phyloP scores from a whole-genome alignment of 2,797 vertebrate species.

The Falco concolor region DNA sequence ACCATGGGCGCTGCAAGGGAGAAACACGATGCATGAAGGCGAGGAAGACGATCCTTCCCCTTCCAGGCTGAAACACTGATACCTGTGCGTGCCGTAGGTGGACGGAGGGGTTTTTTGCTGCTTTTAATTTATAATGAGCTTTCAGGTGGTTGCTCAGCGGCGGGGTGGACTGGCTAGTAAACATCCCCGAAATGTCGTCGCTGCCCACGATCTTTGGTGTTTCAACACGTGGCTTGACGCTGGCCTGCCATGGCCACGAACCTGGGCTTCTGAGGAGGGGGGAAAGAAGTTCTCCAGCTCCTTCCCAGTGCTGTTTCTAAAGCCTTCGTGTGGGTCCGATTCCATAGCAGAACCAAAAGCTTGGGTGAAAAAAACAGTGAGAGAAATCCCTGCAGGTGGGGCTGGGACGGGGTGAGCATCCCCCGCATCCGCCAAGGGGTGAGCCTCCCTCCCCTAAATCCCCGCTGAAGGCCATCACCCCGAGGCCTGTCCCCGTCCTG shows the following conservation, averaged over 20 bases:
- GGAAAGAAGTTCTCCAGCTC: background rate
- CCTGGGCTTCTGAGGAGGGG: background rate
- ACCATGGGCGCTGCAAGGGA: background rate
- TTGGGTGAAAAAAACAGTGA: background rate
- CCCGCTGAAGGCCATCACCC: accelerated
- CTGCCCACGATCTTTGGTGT: background rate
- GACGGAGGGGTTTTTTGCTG: background rate
- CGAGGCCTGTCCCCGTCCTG: accelerated
- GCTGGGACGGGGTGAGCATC: background rate
- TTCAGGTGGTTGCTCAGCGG: background rate
- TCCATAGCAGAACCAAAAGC: background rate
- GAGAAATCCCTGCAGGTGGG: background rate
- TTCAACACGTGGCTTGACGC: background rate
- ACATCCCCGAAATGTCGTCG: background rate
- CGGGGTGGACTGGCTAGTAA: background rate
- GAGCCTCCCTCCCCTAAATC: background rate
- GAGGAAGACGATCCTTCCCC: background rate
- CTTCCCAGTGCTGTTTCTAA: background rate
- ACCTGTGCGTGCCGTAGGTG: background rate
- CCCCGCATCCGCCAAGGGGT: background rate
- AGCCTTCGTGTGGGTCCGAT: background rate
- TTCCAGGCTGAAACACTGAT: background rate
- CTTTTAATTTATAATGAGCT: conserved; percentile 45
- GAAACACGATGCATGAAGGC: background rate
- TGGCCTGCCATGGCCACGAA: background rate